A percentile compares a stretch with the other conserved stretches of the same genome.
Evolutionary conservation across 1,140 invertebrate species (phyloP).

Genomic region (Plutomurus gul): DNA sequence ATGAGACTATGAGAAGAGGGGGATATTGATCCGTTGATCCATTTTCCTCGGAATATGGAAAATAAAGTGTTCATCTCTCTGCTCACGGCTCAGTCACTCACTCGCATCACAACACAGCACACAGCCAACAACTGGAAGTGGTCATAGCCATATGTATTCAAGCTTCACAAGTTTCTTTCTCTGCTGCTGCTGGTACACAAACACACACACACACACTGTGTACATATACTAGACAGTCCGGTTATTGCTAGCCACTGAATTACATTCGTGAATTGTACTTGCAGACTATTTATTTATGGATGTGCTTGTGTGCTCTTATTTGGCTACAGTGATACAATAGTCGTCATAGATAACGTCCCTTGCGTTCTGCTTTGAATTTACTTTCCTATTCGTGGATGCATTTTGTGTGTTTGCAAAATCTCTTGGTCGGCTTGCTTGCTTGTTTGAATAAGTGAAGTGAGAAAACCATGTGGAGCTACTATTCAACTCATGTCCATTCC

Average conservation of each 20-base stretch:
- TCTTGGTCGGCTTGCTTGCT: no score
- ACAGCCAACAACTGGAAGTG: conserved; percentile 7
- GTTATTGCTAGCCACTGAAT: no score
- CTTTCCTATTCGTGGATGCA: not conserved
- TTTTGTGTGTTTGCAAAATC: not conserved
- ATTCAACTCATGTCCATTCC: not conserved
- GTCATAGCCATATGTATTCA: not conserved
- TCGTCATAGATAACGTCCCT: no score
- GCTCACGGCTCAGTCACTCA: conserved; percentile 17
- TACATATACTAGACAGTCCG: no score
- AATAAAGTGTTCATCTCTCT: conserved; percentile 9
- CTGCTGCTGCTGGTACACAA: not conserved
- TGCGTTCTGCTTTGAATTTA: not conserved
- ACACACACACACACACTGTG: not conserved
- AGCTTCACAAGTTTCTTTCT: not conserved
- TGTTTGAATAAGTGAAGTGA: not conserved
- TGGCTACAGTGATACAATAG: no score
- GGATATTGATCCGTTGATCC: conserved; percentile 20
- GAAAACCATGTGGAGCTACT: not conserved
- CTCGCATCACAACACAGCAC: conserved; percentile 1
- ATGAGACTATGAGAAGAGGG: conserved; percentile 10
- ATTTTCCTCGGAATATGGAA: conserved; percentile 17
- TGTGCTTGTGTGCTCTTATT: no score
- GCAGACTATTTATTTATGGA: no score
- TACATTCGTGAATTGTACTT: no score